phyloP scores from a whole-genome alignment of 2,888 invertebrate species.

The Autographa gamma region DNA sequence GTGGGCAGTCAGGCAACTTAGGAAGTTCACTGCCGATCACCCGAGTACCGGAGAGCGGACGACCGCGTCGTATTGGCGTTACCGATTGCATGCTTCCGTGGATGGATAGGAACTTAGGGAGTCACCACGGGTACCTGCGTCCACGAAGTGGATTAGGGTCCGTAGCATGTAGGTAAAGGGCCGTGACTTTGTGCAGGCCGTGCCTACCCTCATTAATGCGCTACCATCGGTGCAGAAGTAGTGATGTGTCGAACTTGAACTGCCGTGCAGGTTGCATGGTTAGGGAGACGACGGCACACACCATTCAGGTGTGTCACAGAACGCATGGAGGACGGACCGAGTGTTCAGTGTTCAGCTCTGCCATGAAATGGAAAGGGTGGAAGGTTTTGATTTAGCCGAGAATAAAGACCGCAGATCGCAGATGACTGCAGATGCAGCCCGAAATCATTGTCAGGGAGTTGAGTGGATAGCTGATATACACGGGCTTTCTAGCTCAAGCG shows the following conservation, averaged over 20 bases:
- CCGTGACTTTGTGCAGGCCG: constrained; percentile 39
- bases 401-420: constrained; percentile 53
- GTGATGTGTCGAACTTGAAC: constrained; percentile 44
- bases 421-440: no score
- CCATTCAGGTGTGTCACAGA: constrained; percentile 58
- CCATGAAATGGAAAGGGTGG: constrained; percentile 58
- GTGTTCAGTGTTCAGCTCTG: no score
- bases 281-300: constrained; percentile 21
- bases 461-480: constrained; percentile 49
- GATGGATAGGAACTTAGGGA: constrained; percentile 2
- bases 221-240: constrained; percentile 23
- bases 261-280: constrained; percentile 66
- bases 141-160: constrained; percentile 10
- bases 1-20: no score
- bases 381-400: constrained; percentile 55
- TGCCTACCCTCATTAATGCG: constrained; percentile 27
- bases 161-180: constrained; percentile 13
- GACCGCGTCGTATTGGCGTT: background rate
- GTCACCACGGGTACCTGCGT: background rate
- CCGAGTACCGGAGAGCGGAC: constrained; percentile 1
- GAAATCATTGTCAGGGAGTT: constrained; percentile 60
- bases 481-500: constrained; percentile 29
- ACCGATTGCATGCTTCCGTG: background rate
- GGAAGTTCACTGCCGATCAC: background rate
- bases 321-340: constrained; percentile 12